Percentiles rank a stretch among this genome's conserved stretches.
phyloP scores from a whole-genome alignment of 2,113 vertebrate genomes.

The Psittacus erithacus region DNA sequence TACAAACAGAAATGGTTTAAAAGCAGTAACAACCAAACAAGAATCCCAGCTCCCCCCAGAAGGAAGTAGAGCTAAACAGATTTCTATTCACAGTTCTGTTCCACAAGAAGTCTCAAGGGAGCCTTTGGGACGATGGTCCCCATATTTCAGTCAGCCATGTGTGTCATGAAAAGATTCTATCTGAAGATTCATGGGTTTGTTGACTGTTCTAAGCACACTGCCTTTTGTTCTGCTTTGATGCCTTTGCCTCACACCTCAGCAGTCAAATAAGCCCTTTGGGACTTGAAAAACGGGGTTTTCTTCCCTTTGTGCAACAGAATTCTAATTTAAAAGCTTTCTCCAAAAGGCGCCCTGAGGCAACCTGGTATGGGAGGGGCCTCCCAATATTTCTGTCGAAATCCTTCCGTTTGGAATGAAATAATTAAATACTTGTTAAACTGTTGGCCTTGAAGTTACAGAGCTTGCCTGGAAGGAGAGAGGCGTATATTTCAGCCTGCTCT shows the following conservation, averaged over 20 bases:
- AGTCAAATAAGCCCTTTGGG: background rate
- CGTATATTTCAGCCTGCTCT: background rate
- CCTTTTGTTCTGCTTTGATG: background rate
- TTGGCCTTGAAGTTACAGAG: slow-evolving; percentile 1
- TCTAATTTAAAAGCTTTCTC: background rate
- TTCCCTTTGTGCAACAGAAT: background rate
- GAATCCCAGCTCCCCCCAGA: background rate
- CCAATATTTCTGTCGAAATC: background rate
- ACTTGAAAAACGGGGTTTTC: background rate
- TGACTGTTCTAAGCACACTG: background rate
- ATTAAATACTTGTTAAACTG: slow-evolving; percentile 4
- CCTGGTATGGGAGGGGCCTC: background rate
- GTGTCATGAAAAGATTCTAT: background rate
- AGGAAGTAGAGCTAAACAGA: background rate
- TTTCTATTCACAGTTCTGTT: background rate
- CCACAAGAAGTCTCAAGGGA: background rate
- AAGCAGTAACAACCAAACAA: background rate
- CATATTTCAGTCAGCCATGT: background rate
- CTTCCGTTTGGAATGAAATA: slow-evolving; percentile 22
- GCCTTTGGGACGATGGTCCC: background rate
- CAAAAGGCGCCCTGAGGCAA: background rate
- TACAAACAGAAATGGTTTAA: background rate
- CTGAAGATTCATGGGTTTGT: background rate
- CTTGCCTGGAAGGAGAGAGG: background rate
- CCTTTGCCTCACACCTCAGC: background rate